Evolutionary conservation across 2,113 vertebrate genomes (phyloP).

Genomic region (Thalassoma bifasciatum): DNA sequence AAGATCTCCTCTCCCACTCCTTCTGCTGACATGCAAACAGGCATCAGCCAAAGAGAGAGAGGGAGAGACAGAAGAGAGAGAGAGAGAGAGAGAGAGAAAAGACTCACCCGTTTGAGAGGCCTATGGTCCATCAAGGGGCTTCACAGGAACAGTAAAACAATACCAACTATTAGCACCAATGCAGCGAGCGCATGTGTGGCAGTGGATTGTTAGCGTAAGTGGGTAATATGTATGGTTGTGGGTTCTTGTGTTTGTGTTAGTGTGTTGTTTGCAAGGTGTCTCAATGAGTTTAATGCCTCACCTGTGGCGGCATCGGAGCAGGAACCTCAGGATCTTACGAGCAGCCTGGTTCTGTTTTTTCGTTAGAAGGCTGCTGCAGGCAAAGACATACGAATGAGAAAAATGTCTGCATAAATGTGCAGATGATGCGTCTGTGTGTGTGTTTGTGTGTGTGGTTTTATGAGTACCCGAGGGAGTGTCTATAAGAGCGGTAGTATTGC

Average conservation of each 20-base stretch:
- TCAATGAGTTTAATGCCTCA: constrained; percentile 62
- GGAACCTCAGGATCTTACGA: constrained; percentile 98
- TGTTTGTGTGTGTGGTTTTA: constrained; percentile 56
- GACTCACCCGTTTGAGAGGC: constrained; percentile 99
- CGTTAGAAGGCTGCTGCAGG: constrained; percentile 94
- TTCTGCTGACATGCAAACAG: constrained; percentile 94
- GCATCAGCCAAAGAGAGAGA: constrained; percentile 81
- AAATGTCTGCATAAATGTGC: not conserved
- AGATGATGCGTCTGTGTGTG: constrained; percentile 54
- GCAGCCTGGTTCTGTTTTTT: constrained; percentile 99
- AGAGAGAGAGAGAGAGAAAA: constrained; percentile 58
- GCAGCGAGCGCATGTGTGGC: constrained; percentile 48
- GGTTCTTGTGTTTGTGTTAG: constrained; percentile 10
- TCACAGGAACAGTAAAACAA: constrained; percentile 96
- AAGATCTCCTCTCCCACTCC: constrained; percentile 73
- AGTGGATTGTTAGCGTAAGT: constrained; percentile 55
- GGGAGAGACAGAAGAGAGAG: constrained; percentile 47
- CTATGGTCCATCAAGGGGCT: constrained; percentile 99
- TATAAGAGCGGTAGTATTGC: constrained; percentile 98
- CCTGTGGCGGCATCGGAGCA: constrained; percentile 99
- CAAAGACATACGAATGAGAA: constrained; percentile 52
- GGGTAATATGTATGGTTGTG: constrained; percentile 29
- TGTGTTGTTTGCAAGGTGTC: not conserved
- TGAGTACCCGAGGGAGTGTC: constrained; percentile 88
- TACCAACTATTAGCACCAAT: constrained; percentile 95